phyloP scores from a whole-genome alignment of 1,140 invertebrate species.

The Teleogryllus occipitalis region DNA sequence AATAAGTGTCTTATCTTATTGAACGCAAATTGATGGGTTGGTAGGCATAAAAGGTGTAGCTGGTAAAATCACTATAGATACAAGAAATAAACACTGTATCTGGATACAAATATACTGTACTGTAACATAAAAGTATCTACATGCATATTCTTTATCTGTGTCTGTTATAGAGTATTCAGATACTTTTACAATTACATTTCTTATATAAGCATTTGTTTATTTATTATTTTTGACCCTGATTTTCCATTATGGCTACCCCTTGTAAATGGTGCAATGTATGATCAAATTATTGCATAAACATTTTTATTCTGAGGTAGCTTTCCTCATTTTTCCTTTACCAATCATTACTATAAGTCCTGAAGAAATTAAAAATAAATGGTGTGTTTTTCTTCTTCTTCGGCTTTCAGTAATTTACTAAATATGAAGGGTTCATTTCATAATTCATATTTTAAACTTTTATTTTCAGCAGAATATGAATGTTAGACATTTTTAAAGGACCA shows the following conservation, averaged over 20 bases:
- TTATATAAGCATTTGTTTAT: background rate
- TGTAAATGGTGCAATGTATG: background rate
- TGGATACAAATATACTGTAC: background rate
- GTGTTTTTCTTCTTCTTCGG: too few relatives aligned
- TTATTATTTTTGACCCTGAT: background rate
- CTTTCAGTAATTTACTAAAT: too few relatives aligned
- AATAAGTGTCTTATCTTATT: conserved; percentile 2
- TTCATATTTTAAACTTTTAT: too few relatives aligned
- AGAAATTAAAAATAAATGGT: too few relatives aligned
- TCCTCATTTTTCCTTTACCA: background rate
- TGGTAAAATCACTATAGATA: background rate
- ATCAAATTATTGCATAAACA: background rate
- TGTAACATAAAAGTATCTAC: conserved; percentile 5
- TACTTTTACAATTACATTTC: conserved; percentile 6
- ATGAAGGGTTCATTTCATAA: too few relatives aligned
- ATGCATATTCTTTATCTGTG: conserved; percentile 1
- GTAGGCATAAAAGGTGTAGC: background rate
- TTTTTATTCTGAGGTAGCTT: background rate
- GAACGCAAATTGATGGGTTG: background rate
- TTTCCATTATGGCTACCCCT: background rate
- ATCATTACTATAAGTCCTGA: too few relatives aligned
- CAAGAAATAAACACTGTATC: background rate
- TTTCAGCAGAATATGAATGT: too few relatives aligned
- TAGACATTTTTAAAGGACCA: too few relatives aligned
- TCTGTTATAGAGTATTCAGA: conserved; percentile 1